phyloP scores from a whole-genome alignment of 2,113 vertebrate genomes.

The Psilopsiagon aymara region DNA sequence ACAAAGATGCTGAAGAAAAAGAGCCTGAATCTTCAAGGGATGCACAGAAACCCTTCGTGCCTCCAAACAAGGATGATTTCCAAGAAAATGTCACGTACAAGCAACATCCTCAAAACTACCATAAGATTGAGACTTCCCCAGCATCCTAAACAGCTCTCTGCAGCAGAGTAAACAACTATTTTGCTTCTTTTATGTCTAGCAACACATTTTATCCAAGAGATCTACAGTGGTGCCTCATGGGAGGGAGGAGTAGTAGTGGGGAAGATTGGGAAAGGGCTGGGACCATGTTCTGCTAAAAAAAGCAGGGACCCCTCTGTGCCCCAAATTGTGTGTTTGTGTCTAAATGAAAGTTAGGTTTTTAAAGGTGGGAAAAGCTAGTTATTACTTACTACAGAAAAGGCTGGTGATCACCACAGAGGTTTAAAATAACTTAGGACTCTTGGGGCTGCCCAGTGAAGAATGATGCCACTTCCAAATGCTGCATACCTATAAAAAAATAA shows the following conservation, averaged over 20 bases:
- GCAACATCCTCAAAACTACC: not conserved
- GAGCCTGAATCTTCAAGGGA: not conserved
- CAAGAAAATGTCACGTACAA: not conserved
- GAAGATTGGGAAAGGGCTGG: not conserved
- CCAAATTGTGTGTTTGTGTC: not conserved
- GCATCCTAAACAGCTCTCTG: conserved; percentile 29
- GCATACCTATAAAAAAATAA: rapidly evolving
- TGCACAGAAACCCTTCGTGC: not conserved
- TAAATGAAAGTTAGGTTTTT: not conserved
- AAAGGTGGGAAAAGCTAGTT: not conserved
- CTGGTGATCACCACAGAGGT: rapidly evolving
- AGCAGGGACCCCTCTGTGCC: not conserved
- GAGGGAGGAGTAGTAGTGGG: not conserved
- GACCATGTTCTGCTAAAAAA: not conserved
- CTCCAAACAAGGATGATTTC: not conserved
- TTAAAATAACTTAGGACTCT: not conserved
- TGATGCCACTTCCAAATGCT: not conserved
- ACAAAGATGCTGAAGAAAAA: not conserved
- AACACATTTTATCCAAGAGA: not conserved
- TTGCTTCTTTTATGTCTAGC: not conserved
- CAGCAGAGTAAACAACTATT: conserved; percentile 27
- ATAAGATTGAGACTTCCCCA: not conserved
- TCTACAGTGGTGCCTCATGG: not conserved
- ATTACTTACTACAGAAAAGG: not conserved
- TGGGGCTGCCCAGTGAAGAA: not conserved